Evolutionary conservation across 2,888 invertebrate species (phyloP).

Genomic region (Pilophorus perplexus): DNA sequence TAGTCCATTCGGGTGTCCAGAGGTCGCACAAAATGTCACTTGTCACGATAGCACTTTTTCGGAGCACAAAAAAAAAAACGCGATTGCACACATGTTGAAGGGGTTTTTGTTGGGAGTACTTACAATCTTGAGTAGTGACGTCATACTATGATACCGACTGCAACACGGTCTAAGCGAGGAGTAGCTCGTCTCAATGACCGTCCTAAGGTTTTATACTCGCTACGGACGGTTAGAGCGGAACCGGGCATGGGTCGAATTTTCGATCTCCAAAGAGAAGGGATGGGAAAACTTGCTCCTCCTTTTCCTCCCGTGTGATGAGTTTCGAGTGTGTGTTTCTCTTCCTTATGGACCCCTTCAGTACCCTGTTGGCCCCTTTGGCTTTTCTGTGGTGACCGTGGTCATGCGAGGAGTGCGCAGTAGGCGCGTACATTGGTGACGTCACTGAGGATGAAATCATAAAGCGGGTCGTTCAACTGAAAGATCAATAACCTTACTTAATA

Average conservation of each 20-base stretch:
- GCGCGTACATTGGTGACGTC: too few species aligned
- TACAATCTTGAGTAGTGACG: constrained; percentile 30
- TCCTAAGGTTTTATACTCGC: constrained; percentile 30
- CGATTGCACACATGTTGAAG: not conserved
- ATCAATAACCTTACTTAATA: too few species aligned
- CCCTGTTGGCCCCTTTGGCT: too few species aligned
- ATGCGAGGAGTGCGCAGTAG: too few species aligned
- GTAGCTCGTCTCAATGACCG: not conserved
- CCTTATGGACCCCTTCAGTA: too few species aligned
- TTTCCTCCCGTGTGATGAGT: not conserved
- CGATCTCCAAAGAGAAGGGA: constrained; percentile 15
- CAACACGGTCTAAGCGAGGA: not conserved
- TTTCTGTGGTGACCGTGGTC: too few species aligned
- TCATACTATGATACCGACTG: constrained; percentile 18
- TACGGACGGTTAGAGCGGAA: constrained; percentile 40
- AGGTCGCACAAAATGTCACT: not conserved
- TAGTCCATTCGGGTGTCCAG: not conserved
- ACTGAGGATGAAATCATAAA: too few species aligned
- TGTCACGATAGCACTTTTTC: constrained; percentile 8
- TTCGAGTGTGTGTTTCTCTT: not conserved
- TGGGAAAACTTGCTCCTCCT: constrained; percentile 9
- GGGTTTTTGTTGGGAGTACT: constrained; percentile 7
- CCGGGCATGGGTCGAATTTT: not conserved
- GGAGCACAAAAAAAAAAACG: constrained; percentile 12
- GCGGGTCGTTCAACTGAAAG: too few species aligned